These are phyloP conservation scores for Thelaira solivaga DNA, from an alignment of 2,888 invertebrate genomes.

Conservation along the genomic window DNA sequence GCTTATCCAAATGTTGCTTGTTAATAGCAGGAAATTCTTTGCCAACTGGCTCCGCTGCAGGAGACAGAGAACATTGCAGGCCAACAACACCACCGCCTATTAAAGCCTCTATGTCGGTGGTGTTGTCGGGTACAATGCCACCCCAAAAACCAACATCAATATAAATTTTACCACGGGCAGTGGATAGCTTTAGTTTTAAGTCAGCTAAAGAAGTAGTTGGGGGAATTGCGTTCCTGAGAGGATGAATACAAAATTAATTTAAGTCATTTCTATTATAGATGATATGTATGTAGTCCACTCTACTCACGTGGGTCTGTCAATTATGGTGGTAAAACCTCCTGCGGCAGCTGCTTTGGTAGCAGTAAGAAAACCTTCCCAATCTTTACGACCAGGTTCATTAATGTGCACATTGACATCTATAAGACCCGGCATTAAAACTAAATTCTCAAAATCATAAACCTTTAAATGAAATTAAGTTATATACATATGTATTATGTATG, in stretches of 20 bases:
- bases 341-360: constrained; percentile 86
- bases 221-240: constrained; percentile 84
- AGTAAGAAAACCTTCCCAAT: constrained; percentile 84
- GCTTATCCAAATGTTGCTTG: constrained; percentile 79
- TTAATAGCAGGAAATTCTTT: constrained; percentile 82
- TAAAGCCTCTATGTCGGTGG: constrained; percentile 78
- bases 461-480: constrained; percentile 51
- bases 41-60: constrained; percentile 81
- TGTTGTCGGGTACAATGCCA: constrained; percentile 79
- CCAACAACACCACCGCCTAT: constrained; percentile 84
- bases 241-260: too few species aligned
- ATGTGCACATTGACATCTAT: constrained; percentile 86
- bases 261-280: too few species aligned
- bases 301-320: constrained; percentile 84
- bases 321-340: constrained; percentile 84
- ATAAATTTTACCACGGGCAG: constrained; percentile 80
- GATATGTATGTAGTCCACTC: neutral
- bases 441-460: constrained; percentile 78
- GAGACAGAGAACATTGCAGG: constrained; percentile 85
- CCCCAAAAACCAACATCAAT: constrained; percentile 89
- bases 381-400: constrained; percentile 84
- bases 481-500: too few species aligned
- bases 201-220: constrained; percentile 83
- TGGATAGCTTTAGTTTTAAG: constrained; percentile 80
- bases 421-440: constrained; percentile 82